Conservation (phyloP, 2,888 invertebrate genomes). For the Cephonodes hylas region DNA sequence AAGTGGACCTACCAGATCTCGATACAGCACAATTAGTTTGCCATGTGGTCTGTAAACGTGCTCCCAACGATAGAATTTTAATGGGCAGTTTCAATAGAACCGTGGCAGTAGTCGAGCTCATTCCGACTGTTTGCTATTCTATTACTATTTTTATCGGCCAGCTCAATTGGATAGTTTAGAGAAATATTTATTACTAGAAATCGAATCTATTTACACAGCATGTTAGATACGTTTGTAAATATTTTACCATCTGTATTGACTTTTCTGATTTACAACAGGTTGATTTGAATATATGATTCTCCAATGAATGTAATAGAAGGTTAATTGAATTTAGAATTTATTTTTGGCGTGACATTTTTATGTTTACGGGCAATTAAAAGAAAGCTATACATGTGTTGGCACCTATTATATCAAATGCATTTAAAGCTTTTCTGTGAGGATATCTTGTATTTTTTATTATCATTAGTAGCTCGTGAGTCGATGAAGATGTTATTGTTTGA, state of each 20-base stretch:
- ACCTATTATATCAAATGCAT: not conserved
- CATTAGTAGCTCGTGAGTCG: not conserved
- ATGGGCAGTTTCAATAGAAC: constrained; percentile 13
- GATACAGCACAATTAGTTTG: not conserved
- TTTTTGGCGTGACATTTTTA: not conserved
- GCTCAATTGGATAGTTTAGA: constrained; percentile 26
- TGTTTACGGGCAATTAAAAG: not conserved
- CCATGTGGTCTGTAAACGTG: constrained; percentile 1
- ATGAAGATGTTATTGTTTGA: not conserved
- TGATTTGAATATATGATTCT: not conserved
- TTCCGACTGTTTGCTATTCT: constrained; percentile 20
- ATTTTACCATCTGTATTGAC: not conserved
- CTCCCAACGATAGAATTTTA: constrained; percentile 23
- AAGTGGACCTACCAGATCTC: not conserved
- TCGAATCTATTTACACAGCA: constrained; percentile 10
- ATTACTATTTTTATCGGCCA: constrained; percentile 22
- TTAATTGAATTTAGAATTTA: not conserved
- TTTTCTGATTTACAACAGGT: not conserved
- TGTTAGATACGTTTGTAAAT: constrained; percentile 4
- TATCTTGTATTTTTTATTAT: not conserved
- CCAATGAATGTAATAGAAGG: not conserved
- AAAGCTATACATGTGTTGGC: not conserved
- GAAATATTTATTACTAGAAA: constrained; percentile 12
- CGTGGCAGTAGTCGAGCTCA: constrained; percentile 16
- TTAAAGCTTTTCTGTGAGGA: not conserved